phyloP scores from a whole-genome alignment of 2,888 invertebrate genomes.

The Apodemia hepburni region DNA sequence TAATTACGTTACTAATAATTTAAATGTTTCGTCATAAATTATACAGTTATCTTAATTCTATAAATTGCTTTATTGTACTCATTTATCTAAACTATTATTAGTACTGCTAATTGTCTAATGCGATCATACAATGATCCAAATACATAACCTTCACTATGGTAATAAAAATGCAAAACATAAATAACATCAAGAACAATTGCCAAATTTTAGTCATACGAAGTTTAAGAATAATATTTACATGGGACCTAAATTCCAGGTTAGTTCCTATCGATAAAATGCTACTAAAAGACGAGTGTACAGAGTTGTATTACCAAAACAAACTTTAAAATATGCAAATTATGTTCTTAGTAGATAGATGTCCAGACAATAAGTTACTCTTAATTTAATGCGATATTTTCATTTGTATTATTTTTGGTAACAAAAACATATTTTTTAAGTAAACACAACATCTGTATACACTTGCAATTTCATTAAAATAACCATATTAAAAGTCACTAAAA shows the following conservation, averaged over 20 bases:
- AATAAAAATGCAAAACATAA: constrained; percentile 19
- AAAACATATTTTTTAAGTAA: not conserved
- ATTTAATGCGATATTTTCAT: not conserved
- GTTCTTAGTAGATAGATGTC: not conserved
- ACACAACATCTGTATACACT: not conserved
- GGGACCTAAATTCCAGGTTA: not conserved
- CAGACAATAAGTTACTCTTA: not conserved
- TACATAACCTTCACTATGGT: constrained; percentile 1
- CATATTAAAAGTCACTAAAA: not conserved
- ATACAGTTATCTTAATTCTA: constrained; percentile 49
- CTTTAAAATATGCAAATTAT: not conserved
- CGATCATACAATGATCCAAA: not conserved
- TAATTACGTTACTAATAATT: constrained; percentile 35
- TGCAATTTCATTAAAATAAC: not conserved
- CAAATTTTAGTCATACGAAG: not conserved
- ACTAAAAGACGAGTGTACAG: not conserved
- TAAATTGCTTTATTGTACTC: constrained; percentile 69
- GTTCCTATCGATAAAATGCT: not conserved
- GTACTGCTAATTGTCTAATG: constrained; percentile 32
- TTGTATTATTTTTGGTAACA: not conserved
- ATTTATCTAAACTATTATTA: constrained; percentile 47
- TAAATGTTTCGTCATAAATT: constrained; percentile 38
- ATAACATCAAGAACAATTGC: constrained; percentile 6
- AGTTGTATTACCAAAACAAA: not conserved
- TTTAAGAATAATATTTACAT: constrained; percentile 2